phyloP scores from a whole-genome alignment of 2,888 invertebrate species.

The Camponotus fellah region DNA sequence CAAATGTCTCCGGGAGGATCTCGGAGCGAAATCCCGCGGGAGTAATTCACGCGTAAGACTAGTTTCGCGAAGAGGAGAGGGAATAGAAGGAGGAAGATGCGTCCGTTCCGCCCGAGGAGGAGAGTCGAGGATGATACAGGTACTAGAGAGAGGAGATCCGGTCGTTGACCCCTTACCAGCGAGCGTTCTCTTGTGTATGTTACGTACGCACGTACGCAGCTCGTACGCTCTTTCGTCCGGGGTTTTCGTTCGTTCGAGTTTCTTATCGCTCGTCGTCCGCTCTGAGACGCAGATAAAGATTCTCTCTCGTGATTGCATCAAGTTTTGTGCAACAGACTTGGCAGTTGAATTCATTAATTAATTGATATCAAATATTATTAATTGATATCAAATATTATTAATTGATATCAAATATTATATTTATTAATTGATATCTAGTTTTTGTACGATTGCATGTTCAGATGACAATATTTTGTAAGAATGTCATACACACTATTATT shows the following conservation, averaged over 20 bases:
- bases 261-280: constrained; percentile 56
- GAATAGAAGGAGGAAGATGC: neutral
- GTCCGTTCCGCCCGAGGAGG: constrained; percentile 63
- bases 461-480: neutral
- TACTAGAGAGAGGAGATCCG: constrained; percentile 74
- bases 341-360: neutral
- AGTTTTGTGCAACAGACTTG: neutral
- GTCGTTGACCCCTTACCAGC: constrained; percentile 71
- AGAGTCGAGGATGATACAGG: constrained; percentile 74
- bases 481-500: neutral
- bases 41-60: constrained; percentile 73
- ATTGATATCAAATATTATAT: neutral
- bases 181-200: constrained; percentile 59
- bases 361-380: neutral
- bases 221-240: constrained; percentile 66
- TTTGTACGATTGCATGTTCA: neutral
- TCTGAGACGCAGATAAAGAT: constrained; percentile 21
- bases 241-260: constrained; percentile 71
- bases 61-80: constrained; percentile 62
- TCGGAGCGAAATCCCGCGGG: constrained; percentile 59
- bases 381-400: neutral
- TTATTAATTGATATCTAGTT: neutral
- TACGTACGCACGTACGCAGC: constrained; percentile 54
- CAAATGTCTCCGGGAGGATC: neutral
- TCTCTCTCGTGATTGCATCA: constrained; percentile 15